phyloP scores from a whole-genome alignment of 2,113 vertebrate genomes.

The Myotis lucifugus region DNA sequence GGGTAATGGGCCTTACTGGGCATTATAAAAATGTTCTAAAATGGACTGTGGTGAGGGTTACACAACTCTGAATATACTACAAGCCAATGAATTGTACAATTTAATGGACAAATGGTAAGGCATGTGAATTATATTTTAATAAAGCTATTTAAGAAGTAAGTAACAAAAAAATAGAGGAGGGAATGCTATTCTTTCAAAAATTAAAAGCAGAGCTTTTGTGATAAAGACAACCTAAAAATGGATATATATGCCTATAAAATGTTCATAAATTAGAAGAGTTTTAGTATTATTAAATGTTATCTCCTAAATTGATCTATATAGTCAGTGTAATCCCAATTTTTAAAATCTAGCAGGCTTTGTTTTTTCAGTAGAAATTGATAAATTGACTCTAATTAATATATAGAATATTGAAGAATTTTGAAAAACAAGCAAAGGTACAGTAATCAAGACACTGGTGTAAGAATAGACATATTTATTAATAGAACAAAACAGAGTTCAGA shows the following conservation, averaged over 20 bases:
- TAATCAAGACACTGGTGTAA: neutral
- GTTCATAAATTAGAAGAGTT: neutral
- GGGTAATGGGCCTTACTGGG: neutral
- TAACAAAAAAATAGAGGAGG: neutral
- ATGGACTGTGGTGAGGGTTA: neutral
- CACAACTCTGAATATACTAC: neutral
- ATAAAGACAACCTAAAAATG: constrained; percentile 4
- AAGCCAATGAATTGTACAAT: neutral
- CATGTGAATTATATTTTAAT: neutral
- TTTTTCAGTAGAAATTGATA: neutral
- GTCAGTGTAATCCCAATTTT: neutral
- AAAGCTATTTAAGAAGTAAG: neutral
- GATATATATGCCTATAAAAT: neutral
- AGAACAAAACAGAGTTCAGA: neutral
- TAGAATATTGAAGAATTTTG: neutral
- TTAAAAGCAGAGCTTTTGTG: neutral
- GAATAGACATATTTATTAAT: neutral
- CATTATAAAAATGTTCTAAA: neutral
- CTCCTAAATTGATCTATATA: neutral
- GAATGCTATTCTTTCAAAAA: neutral
- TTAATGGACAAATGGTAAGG: neutral
- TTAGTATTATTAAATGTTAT: neutral
- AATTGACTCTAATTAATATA: neutral
- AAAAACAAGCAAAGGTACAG: neutral
- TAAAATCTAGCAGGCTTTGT: neutral